Base-by-base conservation (phyloP, 2,888 invertebrate species). In the Gortyna flavago region DNA sequence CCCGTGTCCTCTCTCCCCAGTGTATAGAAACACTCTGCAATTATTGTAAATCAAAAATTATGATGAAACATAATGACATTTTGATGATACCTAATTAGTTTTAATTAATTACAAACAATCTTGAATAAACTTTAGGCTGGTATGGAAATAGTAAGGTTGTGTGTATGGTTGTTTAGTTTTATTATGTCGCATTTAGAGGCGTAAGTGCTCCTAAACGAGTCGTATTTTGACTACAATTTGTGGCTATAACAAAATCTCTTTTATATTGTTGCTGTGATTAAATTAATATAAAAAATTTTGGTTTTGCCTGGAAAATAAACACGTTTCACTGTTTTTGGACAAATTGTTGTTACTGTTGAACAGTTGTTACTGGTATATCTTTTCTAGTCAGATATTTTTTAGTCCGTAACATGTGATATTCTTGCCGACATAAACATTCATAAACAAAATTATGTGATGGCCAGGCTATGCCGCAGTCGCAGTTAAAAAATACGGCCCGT, bases 141-240 rank as follows among this genome's bases (percentile, higher is more conserved):
- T 57, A 74, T 44, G n/a, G 16, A 41, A 74, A 21, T 75, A 75
- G 75, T 16, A 35, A 74, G n/a, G 35, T 59, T 75, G 21, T 74
- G 41, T 66, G 72, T 73, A 32, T 59, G 4, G 32, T 75, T 59
- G 32, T 74, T 74, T 75, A 35, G 57, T n/a, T 75, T 59, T 18
- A 35, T 6, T 25, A 29, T 29, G 25, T 2, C 13, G 48, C 16
- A n/a, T 48, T 21, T 48, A 75, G 9, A 44, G 35, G 29, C 44
- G 29, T 16, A 35, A 18, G 16, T 77, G 35, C 21, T 64, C 29
- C n/a, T 41, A 64, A n/a, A 64, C n/a, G 0, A 44, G 25, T 35
- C 9, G 29, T 72, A n/a, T 57, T 57, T 64, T 8, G 11, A 77
- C 29, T 35, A 13, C 29, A 59, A 48, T 48, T 11, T n/a, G 11